These are phyloP conservation scores for Megathymus violae DNA, from an alignment of 1,140 invertebrate species.

Conservation along the genomic window DNA sequence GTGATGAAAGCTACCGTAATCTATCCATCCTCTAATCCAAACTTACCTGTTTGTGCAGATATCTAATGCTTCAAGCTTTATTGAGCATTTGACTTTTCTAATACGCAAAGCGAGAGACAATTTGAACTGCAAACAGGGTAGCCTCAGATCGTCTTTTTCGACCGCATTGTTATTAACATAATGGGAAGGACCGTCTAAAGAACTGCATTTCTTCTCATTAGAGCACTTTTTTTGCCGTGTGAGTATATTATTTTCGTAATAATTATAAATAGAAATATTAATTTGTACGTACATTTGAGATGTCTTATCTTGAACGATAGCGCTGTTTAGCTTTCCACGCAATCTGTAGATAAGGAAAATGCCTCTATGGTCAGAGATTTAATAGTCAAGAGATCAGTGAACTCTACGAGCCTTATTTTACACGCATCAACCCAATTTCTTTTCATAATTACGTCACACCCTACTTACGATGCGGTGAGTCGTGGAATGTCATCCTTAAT, in stretches of 20 bases:
- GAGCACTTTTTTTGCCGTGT: slow-evolving; percentile 3
- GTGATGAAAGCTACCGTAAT: too few species aligned
- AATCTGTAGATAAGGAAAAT: slow-evolving; percentile 27
- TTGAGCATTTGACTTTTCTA: too few species aligned
- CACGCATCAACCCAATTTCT: slow-evolving; percentile 69
- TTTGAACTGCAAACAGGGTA: too few species aligned
- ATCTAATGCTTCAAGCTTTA: too few species aligned
- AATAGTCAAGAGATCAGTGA: slow-evolving; percentile 43
- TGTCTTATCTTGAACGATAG: slow-evolving; percentile 21
- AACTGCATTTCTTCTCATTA: not conserved
- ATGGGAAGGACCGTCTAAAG: too few species aligned
- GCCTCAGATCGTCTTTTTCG: too few species aligned
- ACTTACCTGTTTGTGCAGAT: too few species aligned
- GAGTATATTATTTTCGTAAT: slow-evolving; percentile 17
- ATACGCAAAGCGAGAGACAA: too few species aligned
- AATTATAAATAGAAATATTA: slow-evolving; percentile 14
- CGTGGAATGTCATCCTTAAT: slow-evolving; percentile 37
- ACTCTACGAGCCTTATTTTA: slow-evolving; percentile 51
- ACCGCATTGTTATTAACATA: too few species aligned
- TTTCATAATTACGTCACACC: slow-evolving; percentile 70
- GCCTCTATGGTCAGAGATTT: slow-evolving; percentile 4
- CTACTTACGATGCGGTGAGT: slow-evolving; percentile 53
- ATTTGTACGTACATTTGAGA: slow-evolving; percentile 2
- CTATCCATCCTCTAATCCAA: too few species aligned
- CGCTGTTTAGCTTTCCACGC: slow-evolving; percentile 21